Conservation (phyloP, 2,797 vertebrate species). For the Xenopus petersii region DNA sequence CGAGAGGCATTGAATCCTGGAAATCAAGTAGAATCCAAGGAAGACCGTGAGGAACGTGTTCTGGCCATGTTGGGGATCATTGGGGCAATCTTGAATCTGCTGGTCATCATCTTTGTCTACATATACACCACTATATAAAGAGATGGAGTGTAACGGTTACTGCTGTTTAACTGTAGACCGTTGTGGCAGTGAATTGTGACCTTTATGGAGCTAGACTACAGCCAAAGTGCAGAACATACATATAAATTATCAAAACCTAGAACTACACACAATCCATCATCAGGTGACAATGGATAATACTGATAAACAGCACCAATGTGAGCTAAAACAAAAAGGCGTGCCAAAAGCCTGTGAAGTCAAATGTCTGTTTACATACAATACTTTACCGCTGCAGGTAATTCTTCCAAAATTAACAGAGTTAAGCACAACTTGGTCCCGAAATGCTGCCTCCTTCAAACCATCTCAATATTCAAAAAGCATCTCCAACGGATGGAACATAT, state of each 20-base stretch:
- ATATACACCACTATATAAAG: constrained; percentile 93
- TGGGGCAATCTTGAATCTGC: constrained; percentile 92
- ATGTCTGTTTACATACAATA: neutral
- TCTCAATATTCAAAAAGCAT: neutral
- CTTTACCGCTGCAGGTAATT: neutral
- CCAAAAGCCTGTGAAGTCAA: neutral
- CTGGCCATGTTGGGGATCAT: constrained; percentile 95
- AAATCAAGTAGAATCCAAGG: constrained; percentile 58
- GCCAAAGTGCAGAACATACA: no score
- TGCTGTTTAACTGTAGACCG: no score
- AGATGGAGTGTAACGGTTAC: constrained; percentile 24
- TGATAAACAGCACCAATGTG: neutral
- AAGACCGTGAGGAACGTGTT: constrained; percentile 85
- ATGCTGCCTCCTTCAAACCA: constrained; percentile 12
- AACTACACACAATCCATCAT: neutral
- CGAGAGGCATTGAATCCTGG: constrained; percentile 67
- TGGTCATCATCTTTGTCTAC: constrained; percentile 97
- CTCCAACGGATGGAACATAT: neutral
- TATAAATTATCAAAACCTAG: no score
- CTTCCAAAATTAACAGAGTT: neutral
- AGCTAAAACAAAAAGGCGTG: neutral
- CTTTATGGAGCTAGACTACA: no score
- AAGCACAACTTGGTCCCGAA: constrained; percentile 19
- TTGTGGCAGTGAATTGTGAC: no score
- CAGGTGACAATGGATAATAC: neutral